phyloP scores from a whole-genome alignment of 2,113 vertebrate species.

The Tenrec ecaudatus region DNA sequence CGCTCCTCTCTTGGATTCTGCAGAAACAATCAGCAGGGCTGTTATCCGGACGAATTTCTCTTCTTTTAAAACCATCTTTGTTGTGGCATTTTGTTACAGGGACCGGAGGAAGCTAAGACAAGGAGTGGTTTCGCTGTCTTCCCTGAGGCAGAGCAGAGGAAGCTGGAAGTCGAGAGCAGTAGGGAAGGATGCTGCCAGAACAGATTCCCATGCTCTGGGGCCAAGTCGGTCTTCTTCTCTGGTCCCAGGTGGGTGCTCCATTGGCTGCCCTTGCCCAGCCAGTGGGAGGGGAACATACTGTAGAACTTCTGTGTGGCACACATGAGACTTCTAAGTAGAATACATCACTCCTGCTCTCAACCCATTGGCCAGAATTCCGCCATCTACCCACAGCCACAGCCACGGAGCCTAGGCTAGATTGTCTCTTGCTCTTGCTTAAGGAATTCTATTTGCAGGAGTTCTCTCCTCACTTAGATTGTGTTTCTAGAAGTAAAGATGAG shows the following conservation, averaged over 20 bases:
- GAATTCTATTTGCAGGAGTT: background rate
- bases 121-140: background rate
- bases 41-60: background rate
- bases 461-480: background rate
- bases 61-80: background rate
- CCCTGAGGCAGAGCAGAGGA: background rate
- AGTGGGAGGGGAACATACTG: background rate
- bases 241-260: background rate
- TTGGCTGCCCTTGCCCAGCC: background rate
- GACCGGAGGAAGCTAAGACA: background rate
- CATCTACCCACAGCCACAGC: rapidly evolving
- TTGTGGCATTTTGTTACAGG: background rate
- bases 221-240: background rate
- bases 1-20: background rate
- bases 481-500: background rate
- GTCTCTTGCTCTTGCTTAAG: background rate
- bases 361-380: background rate
- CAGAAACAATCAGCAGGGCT: background rate
- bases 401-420: background rate
- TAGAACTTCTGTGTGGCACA: background rate
- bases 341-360: background rate
- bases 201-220: background rate
- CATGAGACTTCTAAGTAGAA: rapidly evolving
- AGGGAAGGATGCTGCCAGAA: rapidly evolving
- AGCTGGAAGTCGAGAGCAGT: background rate